Base-by-base conservation (phyloP, 1,140 invertebrate genomes). In the Meteorus sp. region DNA sequence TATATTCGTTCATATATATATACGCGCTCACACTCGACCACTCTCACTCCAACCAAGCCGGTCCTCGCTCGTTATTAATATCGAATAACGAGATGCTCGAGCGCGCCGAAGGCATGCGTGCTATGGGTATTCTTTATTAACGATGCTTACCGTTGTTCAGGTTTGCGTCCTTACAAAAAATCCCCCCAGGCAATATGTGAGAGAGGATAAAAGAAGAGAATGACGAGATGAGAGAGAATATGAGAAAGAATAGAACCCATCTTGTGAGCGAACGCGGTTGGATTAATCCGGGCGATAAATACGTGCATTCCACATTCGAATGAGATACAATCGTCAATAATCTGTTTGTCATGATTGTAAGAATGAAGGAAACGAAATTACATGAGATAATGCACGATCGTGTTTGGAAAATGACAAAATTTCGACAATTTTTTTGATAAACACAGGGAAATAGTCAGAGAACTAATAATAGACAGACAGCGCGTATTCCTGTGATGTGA, bases 61-160 rank as follows among this genome's bases (percentile, higher is more conserved):
- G 56, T 59, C 48, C 37, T 31, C n/a, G 56, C 71, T 73, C 65
- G 68, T 76, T 74, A 75, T 76, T 76, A 75, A 76, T 76, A 75
- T 74, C 71, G 67, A 75, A 74, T 75, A 76, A 74, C 73, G 69
- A 76, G 72, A 68, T 70, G 71, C 70, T 65, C 62, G 52, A 65
- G 63, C 64, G 62, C 68, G 62, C 60, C 64, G 63, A 70, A 67
- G 65, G 67, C 61, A 73, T 68, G 61, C 69, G 62, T 67, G 67
- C 68, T 67, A 61, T 55, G 60, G n/a, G 65, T 73, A 73, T 74
- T 73, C 71, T 75, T 76, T 75, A 76, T 76, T 75, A 76, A 76
- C 67, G 74, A 75, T 67, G 63, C 67, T 67, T 64, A 66, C 64
- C 60, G 64, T 71, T 67, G 66, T 61, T 37, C 54, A 48, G 56